Evolutionary conservation across 1,140 invertebrate genomes (phyloP), one percentile per base, ranked within the genome.

Genomic region (Pararge aegeria): DNA sequence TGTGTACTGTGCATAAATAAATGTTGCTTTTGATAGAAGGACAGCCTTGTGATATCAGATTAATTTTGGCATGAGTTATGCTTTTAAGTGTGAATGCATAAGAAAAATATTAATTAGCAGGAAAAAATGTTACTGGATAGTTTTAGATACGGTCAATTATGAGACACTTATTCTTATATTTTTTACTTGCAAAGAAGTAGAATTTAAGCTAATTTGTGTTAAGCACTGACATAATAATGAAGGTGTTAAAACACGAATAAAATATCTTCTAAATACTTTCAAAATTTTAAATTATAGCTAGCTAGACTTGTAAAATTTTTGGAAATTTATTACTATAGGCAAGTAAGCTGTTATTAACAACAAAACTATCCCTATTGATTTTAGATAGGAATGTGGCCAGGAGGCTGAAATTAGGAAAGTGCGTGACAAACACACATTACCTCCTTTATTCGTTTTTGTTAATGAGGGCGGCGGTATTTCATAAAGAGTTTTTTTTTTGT

Each of bases 1-100:
- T 68, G 63, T 69, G 34, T 64, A 59, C 42, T 44, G 40, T 48
- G 49, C 61, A 49, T 54, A 53, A 53, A 49, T 56, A 53, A 61
- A 56, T 50, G 52, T 34, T 53, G 21, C 20, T 49, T 27, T 29
- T 24, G 46, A 27, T 49, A 29, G 24, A 49, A 46, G 19, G 42
- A 9, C 20, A 46, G 18, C 42, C 42, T 46, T 46, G 42, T 46
- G 18, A 20, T 46, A 46, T 46, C 42, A 46, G 19, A 20, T 46
- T 46, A 12, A 20, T 46, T 20, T 46, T 20, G 15, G 40, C 18
- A 19, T 44, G 4, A 44, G 18, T 9, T 40, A 15, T 12, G n/a
- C 13, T 34, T 5, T 9, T 40, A 16, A 40, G 38, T 13, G 34
- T 18, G 38, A 40, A 15, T 40, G 38, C 4, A 6, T 40, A 18